Evolutionary conservation across 2,888 invertebrate species (phyloP).

Genomic region (Acrobasis suavella): DNA sequence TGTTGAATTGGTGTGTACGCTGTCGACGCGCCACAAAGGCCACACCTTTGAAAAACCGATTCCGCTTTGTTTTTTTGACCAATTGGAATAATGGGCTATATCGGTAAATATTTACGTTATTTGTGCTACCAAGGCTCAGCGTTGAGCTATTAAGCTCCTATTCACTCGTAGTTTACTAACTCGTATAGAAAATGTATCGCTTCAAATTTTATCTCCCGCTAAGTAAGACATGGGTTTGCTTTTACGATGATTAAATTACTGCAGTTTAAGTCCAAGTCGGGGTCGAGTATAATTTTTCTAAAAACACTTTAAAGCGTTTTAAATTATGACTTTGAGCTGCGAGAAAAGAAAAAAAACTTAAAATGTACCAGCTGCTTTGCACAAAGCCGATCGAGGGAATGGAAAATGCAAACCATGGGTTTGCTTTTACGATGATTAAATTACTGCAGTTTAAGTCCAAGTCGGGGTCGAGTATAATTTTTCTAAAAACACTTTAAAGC

Average conservation of each 20-base stretch:
- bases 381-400: too few species aligned
- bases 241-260: conserved; percentile 3
- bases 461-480: background rate
- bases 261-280: conserved; percentile 1
- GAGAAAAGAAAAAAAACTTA: background rate
- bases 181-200: background rate
- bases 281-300: background rate
- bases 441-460: background rate
- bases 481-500: background rate
- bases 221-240: conserved; percentile 1
- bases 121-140: too few species aligned
- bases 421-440: background rate
- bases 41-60: too few species aligned
- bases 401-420: background rate
- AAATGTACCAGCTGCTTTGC: too few species aligned
- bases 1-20: too few species aligned
- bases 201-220: background rate
- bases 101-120: too few species aligned
- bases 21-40: too few species aligned
- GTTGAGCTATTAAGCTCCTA: too few species aligned
- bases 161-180: background rate
- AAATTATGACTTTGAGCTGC: background rate
- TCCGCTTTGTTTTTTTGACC: too few species aligned
- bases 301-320: background rate
- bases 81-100: too few species aligned